Conservation (phyloP, 2,113 vertebrate genomes). For the Condylura cristata region DNA sequence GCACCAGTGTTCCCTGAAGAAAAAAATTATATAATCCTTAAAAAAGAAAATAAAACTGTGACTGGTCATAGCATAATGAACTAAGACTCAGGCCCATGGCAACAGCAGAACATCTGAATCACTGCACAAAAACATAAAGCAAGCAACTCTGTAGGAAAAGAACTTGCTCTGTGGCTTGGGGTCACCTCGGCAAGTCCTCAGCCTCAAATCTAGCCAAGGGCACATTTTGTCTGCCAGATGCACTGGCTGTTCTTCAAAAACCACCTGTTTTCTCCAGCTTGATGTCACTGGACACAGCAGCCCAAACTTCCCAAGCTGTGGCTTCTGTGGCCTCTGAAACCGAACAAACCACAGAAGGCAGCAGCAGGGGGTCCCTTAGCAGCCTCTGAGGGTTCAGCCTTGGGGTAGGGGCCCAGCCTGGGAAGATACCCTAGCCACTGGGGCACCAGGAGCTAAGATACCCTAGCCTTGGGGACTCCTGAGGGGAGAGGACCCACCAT, state of each 20-base stretch:
- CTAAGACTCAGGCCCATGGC: background rate
- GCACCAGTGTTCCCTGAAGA: too few relatives aligned
- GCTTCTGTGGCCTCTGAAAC: background rate
- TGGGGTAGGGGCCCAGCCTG: too few relatives aligned
- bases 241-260: background rate
- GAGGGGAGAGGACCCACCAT: background rate
- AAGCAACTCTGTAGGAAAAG: background rate
- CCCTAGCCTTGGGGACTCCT: background rate
- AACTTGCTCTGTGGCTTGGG: background rate
- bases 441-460: background rate
- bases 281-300: background rate
- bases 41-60: background rate
- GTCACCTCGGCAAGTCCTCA: background rate
- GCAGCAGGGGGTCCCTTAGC: background rate
- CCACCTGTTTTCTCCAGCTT: background rate
- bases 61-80: background rate
- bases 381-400: background rate
- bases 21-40: too few relatives aligned
- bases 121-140: background rate
- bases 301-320: background rate
- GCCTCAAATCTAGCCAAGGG: constrained; percentile 11
- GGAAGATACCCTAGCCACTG: background rate
- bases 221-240: background rate
- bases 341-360: background rate
- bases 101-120: background rate